Conservation (phyloP, 2,113 vertebrate genomes). For the Lanius ludovicianus region DNA sequence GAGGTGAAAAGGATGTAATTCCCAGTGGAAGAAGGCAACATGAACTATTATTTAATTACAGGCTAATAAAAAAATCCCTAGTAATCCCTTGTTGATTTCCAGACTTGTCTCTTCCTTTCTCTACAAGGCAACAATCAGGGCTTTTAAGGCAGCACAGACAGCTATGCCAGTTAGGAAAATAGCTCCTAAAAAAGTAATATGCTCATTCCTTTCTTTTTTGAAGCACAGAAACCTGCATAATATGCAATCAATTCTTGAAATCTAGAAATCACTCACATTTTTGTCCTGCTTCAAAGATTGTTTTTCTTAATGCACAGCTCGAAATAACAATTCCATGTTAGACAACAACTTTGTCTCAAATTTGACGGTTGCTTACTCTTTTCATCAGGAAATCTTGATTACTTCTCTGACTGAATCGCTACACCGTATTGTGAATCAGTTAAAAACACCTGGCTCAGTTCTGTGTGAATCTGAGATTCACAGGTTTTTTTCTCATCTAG, state of each 20-base stretch:
- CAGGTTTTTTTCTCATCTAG: neutral
- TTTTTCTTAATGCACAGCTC: neutral
- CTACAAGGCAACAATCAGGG: constrained; percentile 77
- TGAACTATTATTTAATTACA: constrained; percentile 85
- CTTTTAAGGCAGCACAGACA: constrained; percentile 49
- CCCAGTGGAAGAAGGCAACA: constrained; percentile 80
- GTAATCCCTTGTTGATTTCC: constrained; percentile 72
- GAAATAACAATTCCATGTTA: neutral
- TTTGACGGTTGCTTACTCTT: neutral
- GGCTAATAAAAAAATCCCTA: constrained; percentile 73
- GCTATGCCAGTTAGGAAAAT: constrained; percentile 23
- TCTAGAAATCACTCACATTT: neutral
- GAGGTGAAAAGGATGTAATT: constrained; percentile 83
- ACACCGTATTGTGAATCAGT: neutral
- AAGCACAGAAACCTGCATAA: neutral
- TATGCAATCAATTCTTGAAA: constrained; percentile 46
- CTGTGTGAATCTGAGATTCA: neutral
- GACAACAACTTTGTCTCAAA: neutral
- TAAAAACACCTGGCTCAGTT: neutral
- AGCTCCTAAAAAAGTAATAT: neutral
- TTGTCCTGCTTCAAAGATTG: neutral
- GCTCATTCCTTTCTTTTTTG: neutral
- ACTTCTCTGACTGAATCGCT: neutral
- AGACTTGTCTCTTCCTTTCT: constrained; percentile 71
- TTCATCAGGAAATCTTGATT: neutral